Conservation (phyloP, 2,797 vertebrate genomes). For the Fratercula arctica region DNA sequence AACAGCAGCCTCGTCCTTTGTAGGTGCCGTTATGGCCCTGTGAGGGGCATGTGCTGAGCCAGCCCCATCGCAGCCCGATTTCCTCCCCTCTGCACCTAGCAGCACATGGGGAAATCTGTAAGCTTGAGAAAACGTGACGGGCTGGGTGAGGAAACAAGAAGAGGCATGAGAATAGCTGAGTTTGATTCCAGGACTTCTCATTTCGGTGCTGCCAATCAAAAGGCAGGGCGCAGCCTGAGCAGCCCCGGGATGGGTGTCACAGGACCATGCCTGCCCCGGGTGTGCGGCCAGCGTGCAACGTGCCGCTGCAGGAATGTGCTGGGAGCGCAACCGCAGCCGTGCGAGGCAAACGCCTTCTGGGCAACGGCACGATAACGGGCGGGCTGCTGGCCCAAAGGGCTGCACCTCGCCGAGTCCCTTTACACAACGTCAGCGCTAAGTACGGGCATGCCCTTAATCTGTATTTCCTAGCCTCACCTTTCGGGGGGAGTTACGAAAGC, state of each 20-base stretch:
- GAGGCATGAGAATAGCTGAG: background rate
- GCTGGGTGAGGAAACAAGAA: background rate
- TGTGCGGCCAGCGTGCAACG: background rate
- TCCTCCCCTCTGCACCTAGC: background rate
- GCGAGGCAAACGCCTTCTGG: accelerated
- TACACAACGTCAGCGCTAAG: background rate
- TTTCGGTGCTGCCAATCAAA: background rate
- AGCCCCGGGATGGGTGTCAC: background rate
- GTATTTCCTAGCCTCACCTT: background rate
- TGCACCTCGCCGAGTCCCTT: background rate
- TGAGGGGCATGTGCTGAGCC: background rate
- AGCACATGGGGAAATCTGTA: background rate
- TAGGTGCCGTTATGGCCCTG: background rate
- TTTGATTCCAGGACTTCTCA: background rate
- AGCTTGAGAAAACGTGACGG: background rate
- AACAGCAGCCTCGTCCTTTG: background rate
- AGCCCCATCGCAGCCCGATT: accelerated
- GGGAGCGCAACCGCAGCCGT: accelerated
- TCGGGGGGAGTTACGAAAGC: background rate
- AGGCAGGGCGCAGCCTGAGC: background rate
- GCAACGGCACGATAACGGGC: accelerated
- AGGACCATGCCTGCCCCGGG: accelerated
- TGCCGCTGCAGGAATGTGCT: background rate
- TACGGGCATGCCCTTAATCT: background rate
- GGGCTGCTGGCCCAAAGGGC: background rate